A percentile compares a stretch with the other conserved stretches of the same genome.
These are phyloP conservation scores for Vollenhovia emeryi DNA, from an alignment of 1,140 invertebrate genomes.

Conservation along the genomic window DNA sequence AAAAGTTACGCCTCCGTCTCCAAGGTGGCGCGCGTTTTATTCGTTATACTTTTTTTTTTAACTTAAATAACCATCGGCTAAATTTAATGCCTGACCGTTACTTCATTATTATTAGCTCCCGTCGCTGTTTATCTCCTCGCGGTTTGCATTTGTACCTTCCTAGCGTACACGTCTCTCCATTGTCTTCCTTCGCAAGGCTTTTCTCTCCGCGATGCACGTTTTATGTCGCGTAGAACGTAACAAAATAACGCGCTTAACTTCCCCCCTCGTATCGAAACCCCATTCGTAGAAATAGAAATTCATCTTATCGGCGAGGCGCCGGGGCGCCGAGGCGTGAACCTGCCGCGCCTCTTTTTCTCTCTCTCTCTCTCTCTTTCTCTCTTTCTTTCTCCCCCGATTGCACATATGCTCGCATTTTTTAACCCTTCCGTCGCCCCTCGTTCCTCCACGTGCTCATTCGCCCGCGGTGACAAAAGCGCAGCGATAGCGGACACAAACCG, in stretches of 20 bases:
- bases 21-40: not conserved
- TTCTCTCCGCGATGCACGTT: not conserved
- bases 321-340: not conserved
- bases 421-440: slow-evolving; percentile 19
- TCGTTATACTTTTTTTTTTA: not conserved
- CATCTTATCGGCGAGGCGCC: slow-evolving; percentile 26
- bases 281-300: slow-evolving; percentile 21
- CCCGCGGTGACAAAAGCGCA: slow-evolving; percentile 71
- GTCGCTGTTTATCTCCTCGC: not conserved
- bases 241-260: slow-evolving; percentile 3
- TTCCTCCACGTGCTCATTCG: slow-evolving; percentile 21
- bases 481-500: slow-evolving; percentile 67
- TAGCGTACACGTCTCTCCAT: not conserved
- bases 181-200: not conserved
- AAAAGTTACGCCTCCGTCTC: not conserved
- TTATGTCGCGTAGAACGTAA: not conserved
- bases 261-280: not conserved
- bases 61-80: not conserved
- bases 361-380: slow-evolving; percentile 31
- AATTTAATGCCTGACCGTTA: slow-evolving; percentile 6
- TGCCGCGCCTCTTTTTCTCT: slow-evolving; percentile 26
- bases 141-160: not conserved
- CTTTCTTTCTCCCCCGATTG: slow-evolving; percentile 25
- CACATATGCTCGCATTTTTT: slow-evolving; percentile 32
- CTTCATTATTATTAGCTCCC: not conserved